Evolutionary conservation across 2,888 invertebrate genomes (phyloP), one percentile per base, ranked within the genome.

Genomic region (Uropetala carovei): DNA sequence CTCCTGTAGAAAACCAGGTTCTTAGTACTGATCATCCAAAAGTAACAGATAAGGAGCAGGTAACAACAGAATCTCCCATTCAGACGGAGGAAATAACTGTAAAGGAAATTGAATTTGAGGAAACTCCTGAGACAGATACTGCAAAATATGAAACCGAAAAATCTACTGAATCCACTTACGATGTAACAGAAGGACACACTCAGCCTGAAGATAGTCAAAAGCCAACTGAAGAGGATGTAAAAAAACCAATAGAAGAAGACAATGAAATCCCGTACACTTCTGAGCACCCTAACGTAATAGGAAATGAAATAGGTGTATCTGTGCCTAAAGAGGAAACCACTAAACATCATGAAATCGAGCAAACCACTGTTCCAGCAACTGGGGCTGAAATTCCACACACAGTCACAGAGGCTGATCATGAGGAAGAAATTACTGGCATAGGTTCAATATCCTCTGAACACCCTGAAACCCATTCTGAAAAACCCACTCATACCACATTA

Each of bases 81-180:
- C 43, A 43, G 43, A 43, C 93, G 13, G 93, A 93, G 92, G 92
- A 92, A 86, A 93, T 93, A 8, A 85, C 93, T 22, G 93, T 93
- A 16, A 86, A 92, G 86, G 91, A 92, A 43, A 92, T 93, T 92
- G 92, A 92, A 86, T 91, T 93, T 18, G 92, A 93, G 5, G 93
- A 93, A 93, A 30, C 93, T n/a, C 43, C 43, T 43, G 83, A 92
- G 58, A 93, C 93, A 93, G 93, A 93, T 93, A 93, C 93, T 92
- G 94, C 93, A 92, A 94, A 93, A 8, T 94, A 94, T 93, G 93
- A 92, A 91, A 56, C 84, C 16, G 84, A 22, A 9, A n/a, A 92
- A 1, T 18, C 81, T 0, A 56, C 92, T 9, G 82, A 92, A 82
- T 10, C 58, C 11, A 30, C 60, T 64, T 16, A 89, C 59, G 4